These are phyloP conservation scores for Cotesia typhae DNA, from an alignment of 1,140 invertebrate species.

Conservation along the genomic window DNA sequence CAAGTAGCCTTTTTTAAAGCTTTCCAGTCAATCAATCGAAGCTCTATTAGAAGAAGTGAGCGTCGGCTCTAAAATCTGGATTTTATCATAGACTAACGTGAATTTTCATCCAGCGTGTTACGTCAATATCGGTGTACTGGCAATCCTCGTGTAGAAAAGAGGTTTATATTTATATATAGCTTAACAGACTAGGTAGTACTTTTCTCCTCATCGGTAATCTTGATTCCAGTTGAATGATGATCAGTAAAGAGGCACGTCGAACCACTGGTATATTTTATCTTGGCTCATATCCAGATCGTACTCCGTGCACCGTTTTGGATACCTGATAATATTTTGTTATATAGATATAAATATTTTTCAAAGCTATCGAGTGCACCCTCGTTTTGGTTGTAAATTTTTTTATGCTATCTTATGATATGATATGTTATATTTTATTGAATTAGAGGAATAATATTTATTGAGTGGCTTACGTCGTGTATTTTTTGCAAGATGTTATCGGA, in stretches of 20 bases:
- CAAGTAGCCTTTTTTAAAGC: neutral
- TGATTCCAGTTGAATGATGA: slow-evolving; percentile 33
- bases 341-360: slow-evolving; percentile 28
- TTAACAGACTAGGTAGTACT: too few species aligned
- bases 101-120: neutral
- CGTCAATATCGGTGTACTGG: neutral
- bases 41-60: slow-evolving; percentile 20
- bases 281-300: slow-evolving; percentile 65
- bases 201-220: slow-evolving; percentile 8
- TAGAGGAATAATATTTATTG: neutral
- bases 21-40: slow-evolving; percentile 31
- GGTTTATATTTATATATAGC: neutral
- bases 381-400: neutral
- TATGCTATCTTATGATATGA: too few species aligned
- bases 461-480: slow-evolving; percentile 48
- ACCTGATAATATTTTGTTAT: slow-evolving; percentile 39
- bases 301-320: slow-evolving; percentile 63
- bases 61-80: too few species aligned
- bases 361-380: too few species aligned
- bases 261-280: slow-evolving; percentile 68
- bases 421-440: too few species aligned
- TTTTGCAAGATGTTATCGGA: slow-evolving; percentile 70
- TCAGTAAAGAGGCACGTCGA: slow-evolving; percentile 67
- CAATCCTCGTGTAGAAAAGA: neutral
- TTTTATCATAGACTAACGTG: too few species aligned